Evolutionary conservation across 2,113 vertebrate species (phyloP).

Genomic region (Progne subis): DNA sequence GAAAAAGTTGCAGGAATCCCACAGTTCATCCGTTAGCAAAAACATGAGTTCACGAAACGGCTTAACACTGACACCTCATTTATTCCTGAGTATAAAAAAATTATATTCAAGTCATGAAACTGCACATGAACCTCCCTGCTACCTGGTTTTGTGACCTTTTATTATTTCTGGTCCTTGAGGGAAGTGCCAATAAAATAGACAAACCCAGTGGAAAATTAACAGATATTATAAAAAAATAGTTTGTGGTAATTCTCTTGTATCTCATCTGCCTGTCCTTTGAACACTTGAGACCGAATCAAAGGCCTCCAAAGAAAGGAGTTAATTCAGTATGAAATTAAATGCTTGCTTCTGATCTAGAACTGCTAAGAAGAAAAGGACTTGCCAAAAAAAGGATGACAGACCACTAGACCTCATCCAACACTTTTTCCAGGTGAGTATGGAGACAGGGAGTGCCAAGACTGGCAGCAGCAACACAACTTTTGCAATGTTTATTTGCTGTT

Average conservation of each 20-base stretch:
- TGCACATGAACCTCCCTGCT: not conserved
- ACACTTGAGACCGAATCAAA: not conserved
- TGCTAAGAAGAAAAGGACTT: not conserved
- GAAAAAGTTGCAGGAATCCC: not conserved
- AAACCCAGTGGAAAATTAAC: constrained; percentile 10
- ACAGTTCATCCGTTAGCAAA: not conserved
- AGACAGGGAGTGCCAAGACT: not conserved
- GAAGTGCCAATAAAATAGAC: not conserved
- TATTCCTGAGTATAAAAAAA: not conserved
- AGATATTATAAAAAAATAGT: not conserved
- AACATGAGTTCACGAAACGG: rapidly evolving
- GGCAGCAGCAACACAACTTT: not conserved
- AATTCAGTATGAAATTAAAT: constrained; percentile 30
- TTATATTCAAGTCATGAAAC: not conserved
- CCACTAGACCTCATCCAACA: not conserved
- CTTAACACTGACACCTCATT: not conserved
- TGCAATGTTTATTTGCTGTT: not conserved
- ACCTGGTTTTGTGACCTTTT: not conserved
- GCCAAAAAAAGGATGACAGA: not conserved
- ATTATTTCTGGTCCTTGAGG: not conserved
- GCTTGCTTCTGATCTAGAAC: constrained; percentile 13
- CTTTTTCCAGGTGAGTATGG: not conserved
- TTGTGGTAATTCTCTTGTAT: not conserved
- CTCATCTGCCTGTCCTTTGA: not conserved
- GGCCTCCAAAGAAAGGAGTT: not conserved